These are phyloP conservation scores for Amblyornis subalaris DNA, from an alignment of 2,113 vertebrate species.

Conservation along the genomic window DNA sequence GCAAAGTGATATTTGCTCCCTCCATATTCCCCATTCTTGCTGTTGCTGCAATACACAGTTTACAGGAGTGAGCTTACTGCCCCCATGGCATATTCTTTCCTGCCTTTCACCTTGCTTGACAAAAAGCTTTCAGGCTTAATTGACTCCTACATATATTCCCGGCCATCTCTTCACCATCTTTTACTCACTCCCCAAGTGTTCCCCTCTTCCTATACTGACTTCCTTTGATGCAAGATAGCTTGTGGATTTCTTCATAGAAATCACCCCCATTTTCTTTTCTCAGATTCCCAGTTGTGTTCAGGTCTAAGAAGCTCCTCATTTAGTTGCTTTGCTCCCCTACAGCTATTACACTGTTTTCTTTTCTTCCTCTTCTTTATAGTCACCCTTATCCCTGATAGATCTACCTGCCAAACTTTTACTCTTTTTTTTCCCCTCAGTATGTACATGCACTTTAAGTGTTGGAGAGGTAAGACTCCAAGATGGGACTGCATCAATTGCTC, in stretches of 20 bases:
- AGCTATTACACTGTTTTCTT: not conserved
- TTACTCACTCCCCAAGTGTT: not conserved
- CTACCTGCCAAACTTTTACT: not conserved
- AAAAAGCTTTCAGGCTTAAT: not conserved
- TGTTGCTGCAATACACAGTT: not conserved
- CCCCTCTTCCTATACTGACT: not conserved
- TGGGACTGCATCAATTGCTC: not conserved
- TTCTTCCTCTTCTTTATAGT: not conserved
- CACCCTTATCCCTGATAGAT: not conserved
- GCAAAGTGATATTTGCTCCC: not conserved
- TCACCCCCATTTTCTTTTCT: not conserved
- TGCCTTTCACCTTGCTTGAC: not conserved
- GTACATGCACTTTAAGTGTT: not conserved
- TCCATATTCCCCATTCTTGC: not conserved
- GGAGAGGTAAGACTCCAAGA: not conserved
- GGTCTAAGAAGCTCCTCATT: not conserved
- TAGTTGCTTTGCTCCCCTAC: not conserved
- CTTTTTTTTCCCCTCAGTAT: not conserved
- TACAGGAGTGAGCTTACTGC: not conserved
- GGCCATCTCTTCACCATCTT: not conserved
- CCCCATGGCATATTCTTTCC: not conserved
- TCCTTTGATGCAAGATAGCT: not conserved
- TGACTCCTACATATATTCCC: not conserved
- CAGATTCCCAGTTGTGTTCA: not conserved
- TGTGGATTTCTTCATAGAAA: not conserved